Evolutionary conservation across 2,888 invertebrate genomes (phyloP), one percentile per base, ranked within the genome.

Genomic region (Drosophila nigricruria): DNA sequence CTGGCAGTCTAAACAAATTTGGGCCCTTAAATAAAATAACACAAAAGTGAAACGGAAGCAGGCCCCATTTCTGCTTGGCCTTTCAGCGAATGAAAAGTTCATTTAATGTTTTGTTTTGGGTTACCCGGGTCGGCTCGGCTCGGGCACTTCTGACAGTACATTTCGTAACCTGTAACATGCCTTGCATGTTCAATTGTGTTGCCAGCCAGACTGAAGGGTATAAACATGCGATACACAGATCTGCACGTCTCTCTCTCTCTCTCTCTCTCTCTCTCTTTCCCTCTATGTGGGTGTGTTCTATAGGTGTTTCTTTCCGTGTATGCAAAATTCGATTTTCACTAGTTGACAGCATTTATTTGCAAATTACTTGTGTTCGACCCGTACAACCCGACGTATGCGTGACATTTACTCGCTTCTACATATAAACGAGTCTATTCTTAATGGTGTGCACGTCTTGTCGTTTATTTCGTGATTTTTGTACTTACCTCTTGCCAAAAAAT

Each of bases 341-440:
- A 78, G 78, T 75, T 78, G 87, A 82, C 81, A 87, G 68, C 77
- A 75, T 68, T 87, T 87, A 82, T 83, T 87, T 75, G 65, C 66
- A 87, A 82, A 82, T 87, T 82, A 83, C 81, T 87, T 71, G 70
- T 82, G 79, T 70, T 78, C 79, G 59, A 64, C 66, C 69, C 68
- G 54, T 40, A 50, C 53, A 52, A 59, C 70, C 50, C 60, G 59
- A 40, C 62, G 59, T 57, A 63, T 73, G 59, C 70, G 45, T 73
- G 64, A 49, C 61, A 43, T 61, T 73, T 4, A 30, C 60, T 49
- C 27, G 52, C 38, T 57, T 27, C 6, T 5, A 16, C 20, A 38
- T 30, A 20, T 6, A 59, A 59, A 38, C 20, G 38, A 52, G 38
- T 47, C 30, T 54, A 40, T 32, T 53, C 30, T 30, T 61, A 34